Base-by-base conservation (phyloP, 2,888 invertebrate genomes). In the Acrocera orbiculus region DNA sequence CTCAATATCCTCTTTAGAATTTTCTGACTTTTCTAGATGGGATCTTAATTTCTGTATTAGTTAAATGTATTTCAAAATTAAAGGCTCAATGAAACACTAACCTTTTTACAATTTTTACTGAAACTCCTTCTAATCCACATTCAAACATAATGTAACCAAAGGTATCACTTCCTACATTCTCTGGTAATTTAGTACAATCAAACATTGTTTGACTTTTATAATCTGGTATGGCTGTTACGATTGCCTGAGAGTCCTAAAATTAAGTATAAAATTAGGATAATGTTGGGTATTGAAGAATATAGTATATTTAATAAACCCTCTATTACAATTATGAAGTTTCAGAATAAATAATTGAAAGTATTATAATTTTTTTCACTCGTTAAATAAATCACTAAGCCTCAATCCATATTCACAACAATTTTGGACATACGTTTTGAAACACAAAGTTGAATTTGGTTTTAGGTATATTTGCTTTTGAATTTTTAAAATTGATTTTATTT, bases 111-210 rank as follows among this genome's bases (percentile, higher is more conserved):
- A 61, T 56, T 44, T 86, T 86, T 13, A 92, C 67, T 8, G 77
- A 74, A 11, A 92, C 78, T 2, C 87, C 86, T 62, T 95, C 93
- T 22, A 93, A 62, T 0, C 95, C 93, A 52, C 87, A 86, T 59
- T 95, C 95, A 52, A 90, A 90, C 92, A 95, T 93, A 34, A 95
- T 90, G 53, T 85, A 92, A 14, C 90, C 90, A 36, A 86, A 53
- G 37, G 53, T 53, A 32, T 55, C 54, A 15, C 51, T 49, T 8
- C 54, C 56, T 10, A 30, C 19, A 30, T 52, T 56, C 42, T 61
- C 60, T 1, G 67, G 64, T 40, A 73, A 69, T 54, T 75, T 74
- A 17, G 76, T 71, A 45, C 82, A 83, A 27, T 80, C 81, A 54
- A 92, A 92, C 38, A 82, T 65, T 2, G 90, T 90, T 61, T 85